Percentiles rank a stretch among this genome's conserved stretches.
phyloP scores from a whole-genome alignment of 2,797 vertebrate genomes.

The Masticophis lateralis region DNA sequence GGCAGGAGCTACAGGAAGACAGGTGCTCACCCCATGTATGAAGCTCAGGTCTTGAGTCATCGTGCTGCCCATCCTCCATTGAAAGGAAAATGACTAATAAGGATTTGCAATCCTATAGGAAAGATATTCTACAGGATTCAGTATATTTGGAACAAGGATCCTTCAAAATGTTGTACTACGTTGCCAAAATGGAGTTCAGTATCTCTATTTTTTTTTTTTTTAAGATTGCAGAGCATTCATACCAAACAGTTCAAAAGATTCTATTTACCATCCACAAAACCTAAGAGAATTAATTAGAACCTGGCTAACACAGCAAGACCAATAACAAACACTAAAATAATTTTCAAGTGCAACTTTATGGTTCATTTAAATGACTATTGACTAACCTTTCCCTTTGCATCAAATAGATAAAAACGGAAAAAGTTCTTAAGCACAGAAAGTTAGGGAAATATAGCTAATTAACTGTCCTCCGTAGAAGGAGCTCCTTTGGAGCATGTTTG shows the following conservation, averaged over 20 bases:
- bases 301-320: slow-evolving; percentile 7
- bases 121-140: background rate
- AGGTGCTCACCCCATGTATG: background rate
- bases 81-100: background rate
- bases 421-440: slow-evolving; percentile 16
- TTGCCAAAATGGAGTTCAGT: background rate
- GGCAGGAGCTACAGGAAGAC: background rate
- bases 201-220: background rate
- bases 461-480: slow-evolving; percentile 8
- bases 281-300: slow-evolving; percentile 26
- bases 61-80: background rate
- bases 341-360: slow-evolving; percentile 3
- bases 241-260: background rate
- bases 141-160: background rate
- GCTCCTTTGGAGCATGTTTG: background rate
- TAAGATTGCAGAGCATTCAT: background rate
- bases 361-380: background rate
- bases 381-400: background rate
- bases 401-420: slow-evolving; percentile 2
- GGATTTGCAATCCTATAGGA: background rate
- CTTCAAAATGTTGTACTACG: background rate
- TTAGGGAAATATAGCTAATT: background rate
- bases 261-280: background rate
- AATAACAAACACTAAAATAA: background rate
- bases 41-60: background rate